Base-by-base conservation (phyloP, 2,888 invertebrate species). In the Folsomia candida region DNA sequence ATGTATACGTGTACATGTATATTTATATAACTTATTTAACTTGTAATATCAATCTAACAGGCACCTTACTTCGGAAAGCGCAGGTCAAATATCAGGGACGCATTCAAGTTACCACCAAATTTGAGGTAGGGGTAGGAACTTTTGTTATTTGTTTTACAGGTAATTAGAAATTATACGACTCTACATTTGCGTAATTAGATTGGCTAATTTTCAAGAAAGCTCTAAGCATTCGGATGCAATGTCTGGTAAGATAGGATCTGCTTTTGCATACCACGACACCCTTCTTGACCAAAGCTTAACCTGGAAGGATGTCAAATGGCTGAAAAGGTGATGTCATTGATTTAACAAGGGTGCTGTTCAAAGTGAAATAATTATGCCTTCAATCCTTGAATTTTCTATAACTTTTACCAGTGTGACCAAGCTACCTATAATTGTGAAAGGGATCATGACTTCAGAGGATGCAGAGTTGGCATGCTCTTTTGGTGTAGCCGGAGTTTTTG, bases 241-340 rank as follows among this genome's bases (percentile, higher is more conserved):
- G 84, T 77, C 84, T 85, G 82, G 87, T 0, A 83, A 83, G n/a
- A 84, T 84, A 29, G 88, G 88, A 11, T 94, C 94, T 0, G 91
- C 91, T 0, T 85, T 96, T 51, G 88, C 89, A 79, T 94, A 94
- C 80, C 90, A 93, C 0, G 85, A 86, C 60, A 76, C 86, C 69
- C 85, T 93, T 74, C 92, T 94, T 80, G 95, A 96, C 83, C 86
- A 89, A 70, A 87, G 90, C 1, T 82, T 96, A 22, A 89, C 90
- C 1, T 97, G 97, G 97, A 84, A 89, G n/a, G 94, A 93, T 80
- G 86, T 97, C 0, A 85, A 86, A 71, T 97, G 95, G 96, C 84
- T 97, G 18, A 90, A 89, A 82, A 88, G 88, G 87, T 89, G 82
- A 73, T 69, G 47, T 14, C 11, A 11, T 14, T 9, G 14, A 47